Percentiles rank a stretch among this genome's conserved stretches.
These are phyloP conservation scores for Piprites chloris DNA, from an alignment of 2,113 vertebrate genomes.

Conservation along the genomic window DNA sequence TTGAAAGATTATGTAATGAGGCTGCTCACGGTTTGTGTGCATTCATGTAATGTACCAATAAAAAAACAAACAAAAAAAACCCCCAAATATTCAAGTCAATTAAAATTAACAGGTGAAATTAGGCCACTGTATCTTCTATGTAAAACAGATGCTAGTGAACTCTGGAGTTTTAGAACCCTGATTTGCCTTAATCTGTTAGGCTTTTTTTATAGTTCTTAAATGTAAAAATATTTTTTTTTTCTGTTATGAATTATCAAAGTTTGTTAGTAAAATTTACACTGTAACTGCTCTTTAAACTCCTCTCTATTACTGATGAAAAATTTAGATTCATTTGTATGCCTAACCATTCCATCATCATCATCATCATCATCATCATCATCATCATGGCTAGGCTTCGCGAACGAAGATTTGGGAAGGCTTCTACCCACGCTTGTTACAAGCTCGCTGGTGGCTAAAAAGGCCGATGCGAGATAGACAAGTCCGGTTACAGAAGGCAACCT, in stretches of 20 bases:
- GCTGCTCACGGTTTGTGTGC: not conserved
- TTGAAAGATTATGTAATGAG: not conserved
- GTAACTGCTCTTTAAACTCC: not conserved
- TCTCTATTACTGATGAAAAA: not conserved
- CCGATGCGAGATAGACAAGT: too few species aligned
- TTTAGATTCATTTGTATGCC: not conserved
- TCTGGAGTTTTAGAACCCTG: not conserved
- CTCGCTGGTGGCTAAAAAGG: too few species aligned
- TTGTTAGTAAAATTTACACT: not conserved
- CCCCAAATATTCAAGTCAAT: not conserved
- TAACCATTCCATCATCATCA: too few species aligned
- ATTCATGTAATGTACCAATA: not conserved
- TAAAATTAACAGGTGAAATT: not conserved
- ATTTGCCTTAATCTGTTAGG: not conserved
- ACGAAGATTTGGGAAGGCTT: too few species aligned
- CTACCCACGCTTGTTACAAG: too few species aligned
- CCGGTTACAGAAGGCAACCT: too few species aligned
- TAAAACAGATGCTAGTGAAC: not conserved
- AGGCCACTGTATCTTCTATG: not conserved
- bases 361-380: too few species aligned
- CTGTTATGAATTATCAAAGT: not conserved
- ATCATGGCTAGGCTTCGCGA: too few species aligned
- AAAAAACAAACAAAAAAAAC: not conserved
- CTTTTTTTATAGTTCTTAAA: not conserved
- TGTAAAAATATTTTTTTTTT: not conserved